phyloP scores from a whole-genome alignment of 2,888 invertebrate genomes.

The Anoplius nigerrimus region DNA sequence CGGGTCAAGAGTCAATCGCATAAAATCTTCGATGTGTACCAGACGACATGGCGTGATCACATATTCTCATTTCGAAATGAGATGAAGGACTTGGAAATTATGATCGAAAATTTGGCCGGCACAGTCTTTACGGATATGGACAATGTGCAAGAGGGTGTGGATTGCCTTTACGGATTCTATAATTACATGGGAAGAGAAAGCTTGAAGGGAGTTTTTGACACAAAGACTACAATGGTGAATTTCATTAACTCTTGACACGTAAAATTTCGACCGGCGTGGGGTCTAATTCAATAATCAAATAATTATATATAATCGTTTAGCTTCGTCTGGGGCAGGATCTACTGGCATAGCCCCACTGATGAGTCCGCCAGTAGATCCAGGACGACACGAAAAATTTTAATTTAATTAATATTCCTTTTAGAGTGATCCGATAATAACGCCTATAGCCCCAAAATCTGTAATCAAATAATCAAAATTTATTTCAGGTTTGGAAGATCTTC shows the following conservation, averaged over 20 bases:
- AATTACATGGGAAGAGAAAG: conserved; percentile 87
- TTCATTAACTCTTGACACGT: too few relatives aligned
- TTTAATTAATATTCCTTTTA: too few relatives aligned
- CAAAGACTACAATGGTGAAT: conserved; percentile 80
- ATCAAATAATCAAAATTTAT: too few relatives aligned
- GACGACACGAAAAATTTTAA: too few relatives aligned
- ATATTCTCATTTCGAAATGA: conserved; percentile 79
- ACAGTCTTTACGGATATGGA: conserved; percentile 87
- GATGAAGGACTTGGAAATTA: conserved; percentile 83
- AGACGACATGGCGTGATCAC: conserved; percentile 89
- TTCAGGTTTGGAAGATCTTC: conserved; percentile 85
- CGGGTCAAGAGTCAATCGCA: conserved; percentile 79
- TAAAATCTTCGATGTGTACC: conserved; percentile 86
- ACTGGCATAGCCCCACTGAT: too few relatives aligned
- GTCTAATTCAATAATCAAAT: too few relatives aligned
- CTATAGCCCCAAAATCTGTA: too few relatives aligned
- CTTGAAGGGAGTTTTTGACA: conserved; percentile 82
- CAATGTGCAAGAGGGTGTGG: conserved; percentile 88
- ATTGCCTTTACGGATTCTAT: conserved; percentile 85
- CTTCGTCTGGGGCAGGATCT: too few relatives aligned
- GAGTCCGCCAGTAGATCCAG: too few relatives aligned
- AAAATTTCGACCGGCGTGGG: too few relatives aligned
- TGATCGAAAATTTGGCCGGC: conserved; percentile 88
- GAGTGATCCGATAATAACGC: too few relatives aligned
- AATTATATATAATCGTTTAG: too few relatives aligned